phyloP scores from a whole-genome alignment of 37 sponge, comb jelly and placozoan genomes.

The Amphimedon queenslandica region DNA sequence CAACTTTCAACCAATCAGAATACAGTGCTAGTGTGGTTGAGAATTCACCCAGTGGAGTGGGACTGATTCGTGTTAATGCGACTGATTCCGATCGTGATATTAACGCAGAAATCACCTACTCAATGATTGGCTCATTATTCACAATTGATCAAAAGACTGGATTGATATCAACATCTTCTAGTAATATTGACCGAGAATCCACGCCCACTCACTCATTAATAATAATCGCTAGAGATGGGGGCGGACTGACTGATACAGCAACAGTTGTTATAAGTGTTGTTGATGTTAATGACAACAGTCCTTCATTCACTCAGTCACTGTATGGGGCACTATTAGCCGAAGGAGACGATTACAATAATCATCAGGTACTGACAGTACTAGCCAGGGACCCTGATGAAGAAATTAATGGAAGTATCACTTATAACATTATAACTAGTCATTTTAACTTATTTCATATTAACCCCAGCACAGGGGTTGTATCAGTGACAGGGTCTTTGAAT shows the following conservation, averaged over 20 bases:
- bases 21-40: slow-evolving; percentile 30
- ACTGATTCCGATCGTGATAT: slow-evolving; percentile 47
- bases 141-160: slow-evolving; percentile 32
- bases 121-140: slow-evolving; percentile 8
- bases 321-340: slow-evolving; percentile 29
- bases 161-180: slow-evolving; percentile 14
- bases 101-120: slow-evolving; percentile 36
- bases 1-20: slow-evolving; percentile 11
- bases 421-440: slow-evolving; percentile 9
- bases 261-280: slow-evolving; percentile 24
- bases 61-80: slow-evolving; percentile 45
- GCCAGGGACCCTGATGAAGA: slow-evolving; percentile 28
- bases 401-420: slow-evolving; percentile 22
- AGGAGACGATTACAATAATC: neutral
- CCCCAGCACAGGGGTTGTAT: slow-evolving; percentile 23
- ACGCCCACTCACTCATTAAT: slow-evolving; percentile 8
- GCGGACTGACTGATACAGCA: slow-evolving; percentile 21
- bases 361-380: neutral
- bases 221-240: slow-evolving; percentile 50
- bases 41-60: slow-evolving; percentile 20
- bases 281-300: slow-evolving; percentile 55
- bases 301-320: slow-evolving; percentile 17
- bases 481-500: neutral
- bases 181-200: slow-evolving; percentile 39
- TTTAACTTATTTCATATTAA: slow-evolving; percentile 29